phyloP scores from a whole-genome alignment of 2,888 invertebrate genomes.

The Caenorhabditis imperialis region DNA sequence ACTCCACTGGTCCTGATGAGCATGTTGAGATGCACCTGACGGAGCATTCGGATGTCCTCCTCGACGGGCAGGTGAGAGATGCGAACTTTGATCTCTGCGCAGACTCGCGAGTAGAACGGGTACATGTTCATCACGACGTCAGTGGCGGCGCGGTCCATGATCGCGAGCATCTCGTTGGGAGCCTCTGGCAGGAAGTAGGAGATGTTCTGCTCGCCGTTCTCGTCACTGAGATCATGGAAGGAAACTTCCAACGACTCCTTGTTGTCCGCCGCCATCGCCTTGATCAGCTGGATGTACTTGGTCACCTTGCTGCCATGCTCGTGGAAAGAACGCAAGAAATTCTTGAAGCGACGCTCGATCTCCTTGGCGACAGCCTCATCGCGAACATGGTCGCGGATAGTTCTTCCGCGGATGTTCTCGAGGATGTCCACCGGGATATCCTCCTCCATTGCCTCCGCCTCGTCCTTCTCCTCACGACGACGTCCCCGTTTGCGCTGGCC shows the following conservation, averaged over 20 bases:
- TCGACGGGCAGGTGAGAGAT: slow-evolving; percentile 94
- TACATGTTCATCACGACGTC: slow-evolving; percentile 91
- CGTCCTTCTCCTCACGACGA: slow-evolving; percentile 37
- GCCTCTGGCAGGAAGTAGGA: slow-evolving; percentile 98
- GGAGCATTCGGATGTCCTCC: slow-evolving; percentile 93
- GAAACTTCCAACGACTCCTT: slow-evolving; percentile 87
- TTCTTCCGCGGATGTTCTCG: slow-evolving; percentile 95
- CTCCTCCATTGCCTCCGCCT: slow-evolving; percentile 80
- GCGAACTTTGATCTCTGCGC: slow-evolving; percentile 86
- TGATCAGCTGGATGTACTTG: slow-evolving; percentile 74
- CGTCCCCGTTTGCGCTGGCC: slow-evolving; percentile 25
- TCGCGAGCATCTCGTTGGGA: slow-evolving; percentile 82
- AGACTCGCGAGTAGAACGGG: slow-evolving; percentile 94
- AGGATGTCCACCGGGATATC: slow-evolving; percentile 88
- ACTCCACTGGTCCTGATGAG: slow-evolving; percentile 93
- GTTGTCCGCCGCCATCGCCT: slow-evolving; percentile 80
- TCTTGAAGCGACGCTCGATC: slow-evolving; percentile 86
- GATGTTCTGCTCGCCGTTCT: slow-evolving; percentile 87
- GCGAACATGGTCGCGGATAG: slow-evolving; percentile 95
- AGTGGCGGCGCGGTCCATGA: slow-evolving; percentile 80
- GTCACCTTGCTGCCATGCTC: slow-evolving; percentile 60
- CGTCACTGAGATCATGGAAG: slow-evolving; percentile 90
- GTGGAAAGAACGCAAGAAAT: slow-evolving; percentile 69
- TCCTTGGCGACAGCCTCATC: slow-evolving; percentile 96
- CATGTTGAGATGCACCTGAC: slow-evolving; percentile 87